A percentile compares a stretch with the other conserved stretches of the same genome.
Evolutionary conservation across 2,113 vertebrate species (phyloP).

Genomic region (Cochlearius cochlearius): DNA sequence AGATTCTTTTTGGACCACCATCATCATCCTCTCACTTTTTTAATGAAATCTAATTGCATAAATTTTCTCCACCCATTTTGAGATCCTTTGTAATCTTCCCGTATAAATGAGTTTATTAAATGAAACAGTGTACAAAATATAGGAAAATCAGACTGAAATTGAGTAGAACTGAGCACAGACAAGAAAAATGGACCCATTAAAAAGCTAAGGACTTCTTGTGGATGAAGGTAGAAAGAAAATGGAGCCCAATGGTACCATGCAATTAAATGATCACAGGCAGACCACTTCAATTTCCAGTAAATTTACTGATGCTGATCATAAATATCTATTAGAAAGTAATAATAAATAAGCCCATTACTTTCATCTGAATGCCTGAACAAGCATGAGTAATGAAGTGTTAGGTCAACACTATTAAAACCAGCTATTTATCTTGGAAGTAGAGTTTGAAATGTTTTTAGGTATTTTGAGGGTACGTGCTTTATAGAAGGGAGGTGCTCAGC

Average conservation of each 20-base stretch:
- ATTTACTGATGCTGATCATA: background rate
- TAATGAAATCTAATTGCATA: background rate
- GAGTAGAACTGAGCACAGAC: background rate
- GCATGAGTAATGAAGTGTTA: background rate
- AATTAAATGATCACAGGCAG: background rate
- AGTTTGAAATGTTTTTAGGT: background rate
- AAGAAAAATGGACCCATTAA: background rate
- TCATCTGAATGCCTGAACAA: background rate
- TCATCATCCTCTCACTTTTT: background rate
- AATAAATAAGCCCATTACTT: background rate
- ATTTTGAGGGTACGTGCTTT: background rate
- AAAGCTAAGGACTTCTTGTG: background rate
- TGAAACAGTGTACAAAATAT: background rate
- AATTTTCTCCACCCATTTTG: background rate
- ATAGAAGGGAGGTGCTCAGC: background rate
- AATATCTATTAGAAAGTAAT: background rate
- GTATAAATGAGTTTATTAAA: background rate
- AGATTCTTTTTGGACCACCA: background rate
- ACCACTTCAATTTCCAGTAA: background rate
- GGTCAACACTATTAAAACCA: background rate
- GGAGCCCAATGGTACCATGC: background rate
- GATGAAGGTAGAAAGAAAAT: background rate
- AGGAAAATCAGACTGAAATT: background rate
- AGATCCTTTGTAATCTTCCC: background rate
- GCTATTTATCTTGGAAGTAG: background rate